Conservation (phyloP, 2,113 vertebrate species). For the Marmota flaviventris region DNA sequence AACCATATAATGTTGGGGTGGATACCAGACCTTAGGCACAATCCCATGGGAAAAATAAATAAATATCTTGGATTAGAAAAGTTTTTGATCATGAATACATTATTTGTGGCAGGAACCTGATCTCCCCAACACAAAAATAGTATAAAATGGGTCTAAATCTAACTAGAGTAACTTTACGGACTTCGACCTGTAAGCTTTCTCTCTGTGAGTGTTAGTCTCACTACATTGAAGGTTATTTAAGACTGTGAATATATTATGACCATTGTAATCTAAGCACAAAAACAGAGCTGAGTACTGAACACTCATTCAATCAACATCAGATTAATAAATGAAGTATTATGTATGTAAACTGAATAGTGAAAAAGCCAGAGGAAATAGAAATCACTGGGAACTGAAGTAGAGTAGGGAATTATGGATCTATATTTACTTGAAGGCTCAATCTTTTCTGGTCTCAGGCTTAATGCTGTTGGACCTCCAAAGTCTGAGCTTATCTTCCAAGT, state of each 20-base stretch:
- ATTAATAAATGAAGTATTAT: not conserved
- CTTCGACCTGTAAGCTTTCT: not conserved
- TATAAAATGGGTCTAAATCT: not conserved
- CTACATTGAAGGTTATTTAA: not conserved
- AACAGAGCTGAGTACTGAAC: not conserved
- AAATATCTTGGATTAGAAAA: not conserved
- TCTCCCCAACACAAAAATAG: not conserved
- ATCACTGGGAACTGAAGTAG: not conserved
- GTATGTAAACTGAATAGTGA: not conserved
- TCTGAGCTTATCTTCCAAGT: not conserved
- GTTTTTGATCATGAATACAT: not conserved
- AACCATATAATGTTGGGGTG: not conserved
- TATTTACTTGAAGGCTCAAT: not conserved
- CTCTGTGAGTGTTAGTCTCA: not conserved
- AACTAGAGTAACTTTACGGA: not conserved
- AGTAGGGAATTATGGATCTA: not conserved
- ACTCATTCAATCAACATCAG: not conserved
- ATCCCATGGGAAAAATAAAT: not conserved
- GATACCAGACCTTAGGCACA: not conserved
- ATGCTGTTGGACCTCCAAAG: not conserved
- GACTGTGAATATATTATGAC: not conserved
- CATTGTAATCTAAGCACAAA: not conserved
- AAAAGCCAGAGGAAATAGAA: not conserved
- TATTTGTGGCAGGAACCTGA: not conserved
- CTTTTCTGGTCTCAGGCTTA: not conserved